Evolutionary conservation across 2,888 invertebrate genomes (phyloP), one percentile per base, ranked within the genome.

Genomic region (Torymus texanus): DNA sequence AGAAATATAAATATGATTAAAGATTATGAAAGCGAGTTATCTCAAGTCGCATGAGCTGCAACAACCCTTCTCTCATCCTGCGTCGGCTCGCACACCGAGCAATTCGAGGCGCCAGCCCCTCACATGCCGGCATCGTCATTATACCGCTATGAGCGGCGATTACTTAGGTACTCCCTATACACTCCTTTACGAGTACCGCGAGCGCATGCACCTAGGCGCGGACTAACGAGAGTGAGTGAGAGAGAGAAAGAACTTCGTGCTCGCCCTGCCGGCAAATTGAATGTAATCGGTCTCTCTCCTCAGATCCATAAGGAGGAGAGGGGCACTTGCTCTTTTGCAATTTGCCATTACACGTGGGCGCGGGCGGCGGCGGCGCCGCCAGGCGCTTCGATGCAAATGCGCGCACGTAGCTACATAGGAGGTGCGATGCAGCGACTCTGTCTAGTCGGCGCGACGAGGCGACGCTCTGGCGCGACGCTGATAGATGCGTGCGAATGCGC

Each of bases 241-340:
- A 29, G 41, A 8, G 41, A 41, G 41, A 41, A 8, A 41, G 41
- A 41, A 41, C 66, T 78, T 81, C 79, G 81, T 71, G 80, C 73
- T 16, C 61, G n/a, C 71, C 24, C 29, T 55, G 41, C 59, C 58
- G 74, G 79, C 73, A 84, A 85, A 84, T 85, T 85, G 84, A 85
- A 85, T 85, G 83, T 83, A 84, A 85, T 84, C 83, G 84, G 41
- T 8, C 41, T 41, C 41, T 41, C 79, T 76, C 81, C 75, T 14
- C 21, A 21, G 24, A 56, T 24, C 67, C 11, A 55, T 24, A 67
- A 14, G 67, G 21, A 55, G 77, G 61, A 73, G 58, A 74, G 41
- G 41, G 41, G 41, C 41, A 41, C 41, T 41, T 41, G 41, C 41
- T 53, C 14, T 82, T 75, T 73, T 24, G 71, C 71, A 74, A 83